Evolutionary conservation across 2,797 vertebrate species (phyloP).

Genomic region (Pseudochromis fuscus): DNA sequence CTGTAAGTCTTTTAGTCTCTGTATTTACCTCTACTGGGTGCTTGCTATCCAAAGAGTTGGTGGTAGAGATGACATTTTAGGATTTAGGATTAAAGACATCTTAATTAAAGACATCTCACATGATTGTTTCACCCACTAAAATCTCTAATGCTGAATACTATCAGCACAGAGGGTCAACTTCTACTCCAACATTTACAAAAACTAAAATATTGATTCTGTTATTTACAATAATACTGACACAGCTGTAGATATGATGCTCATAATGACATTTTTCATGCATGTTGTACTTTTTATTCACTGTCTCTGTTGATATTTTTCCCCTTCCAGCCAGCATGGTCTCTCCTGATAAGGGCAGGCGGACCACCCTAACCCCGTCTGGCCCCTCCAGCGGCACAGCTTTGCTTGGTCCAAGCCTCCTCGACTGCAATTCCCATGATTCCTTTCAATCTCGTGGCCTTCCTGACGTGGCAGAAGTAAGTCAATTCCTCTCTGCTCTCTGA

Average conservation of each 20-base stretch:
- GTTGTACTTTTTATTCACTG: constrained; percentile 12
- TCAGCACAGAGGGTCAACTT: too few species aligned
- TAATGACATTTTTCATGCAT: constrained; percentile 7
- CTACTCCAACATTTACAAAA: too few species aligned
- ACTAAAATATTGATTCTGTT: not conserved
- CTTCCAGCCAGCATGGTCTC: constrained; percentile 95
- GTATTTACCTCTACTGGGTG: too few species aligned
- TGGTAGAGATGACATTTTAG: too few species aligned
- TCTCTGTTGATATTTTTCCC: constrained; percentile 7
- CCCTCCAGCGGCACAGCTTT: constrained; percentile 92
- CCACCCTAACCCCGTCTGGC: constrained; percentile 86
- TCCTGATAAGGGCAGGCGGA: constrained; percentile 94
- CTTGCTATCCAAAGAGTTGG: too few species aligned
- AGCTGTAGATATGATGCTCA: not conserved
- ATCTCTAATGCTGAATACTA: too few species aligned
- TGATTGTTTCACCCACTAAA: too few species aligned
- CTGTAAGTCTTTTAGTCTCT: constrained; percentile 88
- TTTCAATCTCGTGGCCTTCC: constrained; percentile 95
- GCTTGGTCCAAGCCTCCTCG: constrained; percentile 94
- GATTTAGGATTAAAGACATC: too few species aligned
- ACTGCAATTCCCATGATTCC: constrained; percentile 97
- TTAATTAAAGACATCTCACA: too few species aligned
- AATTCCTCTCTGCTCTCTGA: not conserved
- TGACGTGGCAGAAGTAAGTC: constrained; percentile 92
- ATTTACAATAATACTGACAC: not conserved